Base-by-base conservation (phyloP, 2,797 vertebrate species). In the Natrix natrix region DNA sequence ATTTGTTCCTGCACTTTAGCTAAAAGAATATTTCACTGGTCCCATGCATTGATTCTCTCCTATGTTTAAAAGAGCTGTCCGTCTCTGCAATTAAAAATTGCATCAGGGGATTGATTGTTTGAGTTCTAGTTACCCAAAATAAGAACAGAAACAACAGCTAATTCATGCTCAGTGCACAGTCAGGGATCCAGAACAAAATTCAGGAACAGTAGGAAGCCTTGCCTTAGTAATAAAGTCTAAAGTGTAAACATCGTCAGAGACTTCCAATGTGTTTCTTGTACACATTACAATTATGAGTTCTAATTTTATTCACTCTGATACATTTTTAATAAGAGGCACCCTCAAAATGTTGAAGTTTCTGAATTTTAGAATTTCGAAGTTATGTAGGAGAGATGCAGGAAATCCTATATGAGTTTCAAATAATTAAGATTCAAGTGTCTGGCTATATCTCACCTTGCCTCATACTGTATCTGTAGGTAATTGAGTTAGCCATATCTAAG, bases 1-100 rank as follows among this genome's bases (percentile, higher is more conserved):
- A 10, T 87, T 92, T 92, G 89, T 93, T 93, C 93, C 86, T 66
- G 92, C 26, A 32, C 91, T 93, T 12, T 92, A 94, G 94, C 93
- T 93, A 87, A 92, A 86, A 56, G 78, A 78, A 26, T 63, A 11
- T 52, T 83, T 52, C 16, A 26, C 22, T 92, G 88, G 59, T 90
- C 37, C 32, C 54, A 93, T 52, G 88, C 37, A n/a, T 11, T 78
- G 43, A 32, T 26, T 92, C 89, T 93, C 24, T 5, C 10, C 24
- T 61, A 91, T 24, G n/a, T 59, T 37, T 90, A 86, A 86, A 52
- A 60, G 60, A 89, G 56, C 24, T 89, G 74, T 60, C 54, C 13
- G 16, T 94, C 59, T 87, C 87, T 63, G 0, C 17, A 74, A 61
- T 92, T 94, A 92, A 93, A 93, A 92, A 86, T 12, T 55, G 59